Conservation (phyloP, 2,888 invertebrate genomes). For the Nematopogon swammerdamellus region DNA sequence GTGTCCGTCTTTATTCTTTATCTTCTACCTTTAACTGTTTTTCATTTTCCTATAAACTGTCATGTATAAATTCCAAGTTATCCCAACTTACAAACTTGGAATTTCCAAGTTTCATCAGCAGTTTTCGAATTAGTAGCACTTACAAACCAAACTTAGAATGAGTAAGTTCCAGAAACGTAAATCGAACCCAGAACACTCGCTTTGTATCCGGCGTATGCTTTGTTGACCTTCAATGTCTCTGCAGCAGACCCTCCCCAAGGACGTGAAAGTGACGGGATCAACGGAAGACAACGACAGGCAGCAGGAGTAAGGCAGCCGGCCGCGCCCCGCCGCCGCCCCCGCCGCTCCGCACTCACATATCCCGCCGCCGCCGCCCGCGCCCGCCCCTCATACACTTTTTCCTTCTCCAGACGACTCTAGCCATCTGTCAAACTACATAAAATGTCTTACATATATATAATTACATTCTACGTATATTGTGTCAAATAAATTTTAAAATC, state of each 20-base stretch:
- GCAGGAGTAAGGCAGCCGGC: constrained; percentile 29
- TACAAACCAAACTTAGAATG: no score
- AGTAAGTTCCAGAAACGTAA: no score
- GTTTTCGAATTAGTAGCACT: no score
- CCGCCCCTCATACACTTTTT: background rate
- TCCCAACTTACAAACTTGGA: no score
- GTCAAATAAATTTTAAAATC: constrained; percentile 25
- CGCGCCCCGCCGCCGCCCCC: constrained; percentile 1
- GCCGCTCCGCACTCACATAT: constrained; percentile 14
- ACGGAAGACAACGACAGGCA: constrained; percentile 41
- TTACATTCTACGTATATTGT: constrained; percentile 18
- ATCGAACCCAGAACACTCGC: no score
- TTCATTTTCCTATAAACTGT: no score
- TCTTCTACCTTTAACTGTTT: no score
- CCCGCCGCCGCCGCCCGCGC: background rate
- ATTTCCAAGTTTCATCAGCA: no score
- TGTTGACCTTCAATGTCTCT: constrained; percentile 19
- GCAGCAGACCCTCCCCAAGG: constrained; percentile 42
- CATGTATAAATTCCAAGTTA: no score
- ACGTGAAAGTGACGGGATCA: constrained; percentile 39
- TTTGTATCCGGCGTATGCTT: no score
- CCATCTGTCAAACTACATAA: constrained; percentile 22
- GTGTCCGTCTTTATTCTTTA: background rate
- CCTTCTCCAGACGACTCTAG: constrained; percentile 20
- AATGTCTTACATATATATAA: constrained; percentile 18